Evolutionary conservation across 2,888 invertebrate species (phyloP).

Genomic region (Synanthedon vespiformis): DNA sequence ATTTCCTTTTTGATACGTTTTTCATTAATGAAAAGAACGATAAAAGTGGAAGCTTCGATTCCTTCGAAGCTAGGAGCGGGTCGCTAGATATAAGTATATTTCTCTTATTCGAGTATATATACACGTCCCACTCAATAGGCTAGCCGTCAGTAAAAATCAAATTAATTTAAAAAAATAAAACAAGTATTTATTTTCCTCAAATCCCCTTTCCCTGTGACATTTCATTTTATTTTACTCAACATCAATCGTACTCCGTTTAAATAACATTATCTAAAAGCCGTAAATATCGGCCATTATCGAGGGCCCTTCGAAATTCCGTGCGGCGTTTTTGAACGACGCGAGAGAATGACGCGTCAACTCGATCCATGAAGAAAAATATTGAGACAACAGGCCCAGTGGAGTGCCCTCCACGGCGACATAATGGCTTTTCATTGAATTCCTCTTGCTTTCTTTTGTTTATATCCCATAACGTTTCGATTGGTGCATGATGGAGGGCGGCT

Average conservation of each 20-base stretch:
- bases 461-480: slow-evolving; percentile 69
- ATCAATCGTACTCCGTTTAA: slow-evolving; percentile 48
- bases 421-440: slow-evolving; percentile 69
- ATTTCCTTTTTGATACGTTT: too few relatives aligned
- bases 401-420: slow-evolving; percentile 62
- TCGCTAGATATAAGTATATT: too few relatives aligned
- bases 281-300: slow-evolving; percentile 67
- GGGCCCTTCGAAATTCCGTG: slow-evolving; percentile 61
- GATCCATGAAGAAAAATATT: slow-evolving; percentile 66
- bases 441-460: slow-evolving; percentile 68
- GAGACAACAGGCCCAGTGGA: slow-evolving; percentile 57
- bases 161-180: slow-evolving; percentile 6
- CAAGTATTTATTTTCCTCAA: background rate
- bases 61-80: too few relatives aligned
- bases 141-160: too few relatives aligned
- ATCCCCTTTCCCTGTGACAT: slow-evolving; percentile 28
- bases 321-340: slow-evolving; percentile 55
- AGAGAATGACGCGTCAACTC: slow-evolving; percentile 64
- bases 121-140: too few relatives aligned
- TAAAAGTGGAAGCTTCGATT: too few relatives aligned
- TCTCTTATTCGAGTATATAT: too few relatives aligned
- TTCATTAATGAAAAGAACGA: too few relatives aligned
- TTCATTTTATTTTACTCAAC: slow-evolving; percentile 42
- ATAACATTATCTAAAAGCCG: slow-evolving; percentile 63
- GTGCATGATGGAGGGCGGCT: slow-evolving; percentile 59